A percentile compares a stretch with the other conserved stretches of the same genome.
Evolutionary conservation across 1,140 invertebrate species (phyloP).

Genomic region (Pseudomyrmex pallidus): DNA sequence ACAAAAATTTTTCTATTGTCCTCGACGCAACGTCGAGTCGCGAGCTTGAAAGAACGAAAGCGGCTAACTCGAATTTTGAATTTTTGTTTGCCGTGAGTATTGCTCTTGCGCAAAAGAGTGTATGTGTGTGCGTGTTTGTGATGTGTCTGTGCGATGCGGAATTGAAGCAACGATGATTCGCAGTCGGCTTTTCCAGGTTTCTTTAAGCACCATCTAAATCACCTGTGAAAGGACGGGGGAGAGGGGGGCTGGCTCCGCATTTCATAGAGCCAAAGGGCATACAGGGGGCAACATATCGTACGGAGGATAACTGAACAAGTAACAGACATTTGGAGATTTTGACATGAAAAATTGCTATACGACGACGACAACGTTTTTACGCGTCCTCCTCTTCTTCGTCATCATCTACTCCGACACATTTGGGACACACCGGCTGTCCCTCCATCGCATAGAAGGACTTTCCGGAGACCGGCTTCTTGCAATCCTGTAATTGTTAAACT

Average conservation of each 20-base stretch:
- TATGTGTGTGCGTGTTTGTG: not conserved
- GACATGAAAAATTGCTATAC: slow-evolving; percentile 56
- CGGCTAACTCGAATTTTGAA: slow-evolving; percentile 21
- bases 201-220: slow-evolving; percentile 47
- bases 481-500: slow-evolving; percentile 90
- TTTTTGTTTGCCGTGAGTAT: slow-evolving; percentile 6
- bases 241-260: slow-evolving; percentile 68
- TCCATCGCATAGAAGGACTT: slow-evolving; percentile 98
- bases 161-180: slow-evolving; percentile 24
- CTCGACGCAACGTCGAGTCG: slow-evolving; percentile 19
- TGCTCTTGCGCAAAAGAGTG: not conserved
- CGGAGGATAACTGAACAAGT: slow-evolving; percentile 28
- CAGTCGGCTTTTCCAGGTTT: slow-evolving; percentile 17
- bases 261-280: slow-evolving; percentile 72
- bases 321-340: slow-evolving; percentile 45
- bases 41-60: slow-evolving; percentile 21
- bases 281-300: slow-evolving; percentile 13
- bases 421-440: slow-evolving; percentile 95
- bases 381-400: slow-evolving; percentile 89
- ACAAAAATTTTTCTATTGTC: slow-evolving; percentile 23
- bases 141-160: slow-evolving; percentile 5
- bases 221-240: slow-evolving; percentile 33
- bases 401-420: slow-evolving; percentile 95
- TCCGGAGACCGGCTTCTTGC: slow-evolving; percentile 95
- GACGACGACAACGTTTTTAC: slow-evolving; percentile 61